These are phyloP conservation scores for Saxicola maurus DNA, from an alignment of 2,797 vertebrate genomes.

Conservation along the genomic window DNA sequence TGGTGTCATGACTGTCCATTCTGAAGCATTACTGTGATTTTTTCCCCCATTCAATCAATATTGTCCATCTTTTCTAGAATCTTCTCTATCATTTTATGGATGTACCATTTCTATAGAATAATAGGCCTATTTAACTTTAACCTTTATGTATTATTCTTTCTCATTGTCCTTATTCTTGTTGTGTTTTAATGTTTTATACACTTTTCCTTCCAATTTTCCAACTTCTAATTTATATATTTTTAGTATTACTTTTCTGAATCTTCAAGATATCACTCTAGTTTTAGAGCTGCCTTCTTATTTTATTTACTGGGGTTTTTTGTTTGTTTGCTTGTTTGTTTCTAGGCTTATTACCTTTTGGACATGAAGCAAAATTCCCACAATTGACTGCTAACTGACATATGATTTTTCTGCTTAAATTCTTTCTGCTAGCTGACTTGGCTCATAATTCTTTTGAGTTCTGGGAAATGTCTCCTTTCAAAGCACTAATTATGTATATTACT, in stretches of 20 bases:
- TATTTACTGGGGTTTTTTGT: background rate
- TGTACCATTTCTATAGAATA: background rate
- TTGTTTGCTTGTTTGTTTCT: background rate
- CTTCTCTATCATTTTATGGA: background rate
- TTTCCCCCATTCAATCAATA: background rate
- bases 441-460: background rate
- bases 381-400: background rate
- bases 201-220: background rate
- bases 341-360: background rate
- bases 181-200: background rate
- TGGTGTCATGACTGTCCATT: background rate
- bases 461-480: background rate
- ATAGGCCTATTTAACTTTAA: background rate
- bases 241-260: background rate
- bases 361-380: background rate
- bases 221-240: background rate
- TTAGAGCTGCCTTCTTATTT: background rate
- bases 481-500: background rate
- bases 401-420: background rate
- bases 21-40: background rate
- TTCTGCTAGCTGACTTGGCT: background rate
- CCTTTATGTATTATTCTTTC: background rate
- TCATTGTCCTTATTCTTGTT: background rate
- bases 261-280: background rate
- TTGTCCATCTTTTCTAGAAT: background rate